Evolutionary conservation across 2,888 invertebrate species (phyloP).

Genomic region (Steinernema hermaphroditum): DNA sequence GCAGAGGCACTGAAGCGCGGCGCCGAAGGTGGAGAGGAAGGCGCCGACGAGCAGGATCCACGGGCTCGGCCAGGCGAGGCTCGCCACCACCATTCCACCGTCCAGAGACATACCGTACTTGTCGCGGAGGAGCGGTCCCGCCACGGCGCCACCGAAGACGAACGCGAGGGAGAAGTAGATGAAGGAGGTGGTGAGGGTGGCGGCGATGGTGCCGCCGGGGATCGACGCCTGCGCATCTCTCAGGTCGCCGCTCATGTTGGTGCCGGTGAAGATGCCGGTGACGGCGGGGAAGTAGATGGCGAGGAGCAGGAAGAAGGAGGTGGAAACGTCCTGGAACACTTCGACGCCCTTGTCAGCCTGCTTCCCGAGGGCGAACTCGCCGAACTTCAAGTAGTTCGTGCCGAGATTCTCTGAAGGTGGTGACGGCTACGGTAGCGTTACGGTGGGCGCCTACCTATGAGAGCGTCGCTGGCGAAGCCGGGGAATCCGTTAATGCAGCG

Average conservation of each 20-base stretch:
- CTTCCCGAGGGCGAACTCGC: constrained; percentile 55
- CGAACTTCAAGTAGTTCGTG: constrained; percentile 49
- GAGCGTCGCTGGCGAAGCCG: constrained; percentile 87
- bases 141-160: constrained; percentile 85
- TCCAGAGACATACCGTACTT: constrained; percentile 98
- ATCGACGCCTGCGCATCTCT: constrained; percentile 98
- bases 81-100: constrained; percentile 90
- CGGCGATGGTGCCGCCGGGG: constrained; percentile 93
- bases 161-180: constrained; percentile 85
- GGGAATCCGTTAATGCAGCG: constrained; percentile 80
- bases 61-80: constrained; percentile 97
- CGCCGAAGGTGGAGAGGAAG: constrained; percentile 94
- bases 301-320: constrained; percentile 90
- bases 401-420: constrained; percentile 71
- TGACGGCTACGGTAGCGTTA: constrained; percentile 41
- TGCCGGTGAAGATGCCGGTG: constrained; percentile 98
- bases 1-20: constrained; percentile 87
- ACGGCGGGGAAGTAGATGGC: constrained; percentile 99
- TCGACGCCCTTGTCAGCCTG: constrained; percentile 46
- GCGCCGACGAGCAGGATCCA: constrained; percentile 98
- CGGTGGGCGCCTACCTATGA: constrained; percentile 74
- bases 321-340: constrained; percentile 79
- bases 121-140: constrained; percentile 88
- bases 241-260: constrained; percentile 90
- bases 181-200: constrained; percentile 90